Evolutionary conservation across 2,797 vertebrate genomes (phyloP).

Genomic region (Eospalax fontanierii): DNA sequence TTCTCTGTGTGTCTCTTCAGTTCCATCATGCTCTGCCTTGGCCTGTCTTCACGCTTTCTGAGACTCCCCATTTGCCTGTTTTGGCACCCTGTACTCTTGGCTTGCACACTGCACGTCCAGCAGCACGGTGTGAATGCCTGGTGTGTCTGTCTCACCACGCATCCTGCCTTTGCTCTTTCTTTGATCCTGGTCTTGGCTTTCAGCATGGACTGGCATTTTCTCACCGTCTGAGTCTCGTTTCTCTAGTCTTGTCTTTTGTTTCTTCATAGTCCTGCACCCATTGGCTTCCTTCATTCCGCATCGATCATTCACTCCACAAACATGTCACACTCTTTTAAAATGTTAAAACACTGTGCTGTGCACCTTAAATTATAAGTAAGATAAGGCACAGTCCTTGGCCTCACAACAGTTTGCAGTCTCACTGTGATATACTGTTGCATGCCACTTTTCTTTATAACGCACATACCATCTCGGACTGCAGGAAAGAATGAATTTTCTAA

Average conservation of each 20-base stretch:
- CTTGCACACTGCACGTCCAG: background rate
- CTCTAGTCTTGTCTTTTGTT: conserved; percentile 58
- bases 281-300: conserved; percentile 37
- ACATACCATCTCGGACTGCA: background rate
- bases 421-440: background rate
- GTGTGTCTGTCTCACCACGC: too few relatives aligned
- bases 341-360: background rate
- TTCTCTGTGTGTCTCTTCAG: background rate
- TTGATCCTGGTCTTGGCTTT: conserved; percentile 9
- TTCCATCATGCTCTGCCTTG: background rate
- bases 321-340: background rate
- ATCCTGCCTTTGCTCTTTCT: conserved; percentile 34
- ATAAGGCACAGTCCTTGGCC: background rate
- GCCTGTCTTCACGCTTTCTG: background rate
- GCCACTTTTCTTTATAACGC: background rate
- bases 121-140: too few relatives aligned
- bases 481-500: background rate
- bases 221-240: conserved; percentile 42
- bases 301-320: conserved; percentile 43
- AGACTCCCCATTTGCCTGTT: background rate
- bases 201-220: background rate
- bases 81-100: background rate
- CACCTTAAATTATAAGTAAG: background rate
- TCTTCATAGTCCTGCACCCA: conserved; percentile 75
- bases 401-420: background rate